phyloP scores from a whole-genome alignment of 1,140 invertebrate genomes.

The Anthonomus grandis region DNA sequence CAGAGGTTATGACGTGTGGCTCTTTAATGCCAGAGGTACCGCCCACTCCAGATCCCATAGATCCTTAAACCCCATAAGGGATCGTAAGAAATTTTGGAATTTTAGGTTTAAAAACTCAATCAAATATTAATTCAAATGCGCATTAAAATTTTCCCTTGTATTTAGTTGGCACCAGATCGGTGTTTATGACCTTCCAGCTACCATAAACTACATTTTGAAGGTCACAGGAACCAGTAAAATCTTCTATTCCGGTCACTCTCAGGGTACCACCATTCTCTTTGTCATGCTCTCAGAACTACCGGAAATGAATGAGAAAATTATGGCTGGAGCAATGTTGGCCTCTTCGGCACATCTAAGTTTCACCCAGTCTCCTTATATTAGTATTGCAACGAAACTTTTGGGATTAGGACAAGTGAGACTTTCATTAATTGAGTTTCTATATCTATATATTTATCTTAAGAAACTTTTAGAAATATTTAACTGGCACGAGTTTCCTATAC shows the following conservation, averaged over 20 bases:
- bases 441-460: constrained; percentile 1
- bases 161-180: constrained; percentile 47
- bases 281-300: constrained; percentile 63
- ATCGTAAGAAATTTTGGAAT: constrained; percentile 26
- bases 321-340: constrained; percentile 24
- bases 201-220: constrained; percentile 53
- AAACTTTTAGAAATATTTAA: constrained; percentile 7
- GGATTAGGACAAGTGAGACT: constrained; percentile 8
- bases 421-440: not conserved
- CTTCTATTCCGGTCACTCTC: constrained; percentile 38
- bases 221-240: constrained; percentile 27
- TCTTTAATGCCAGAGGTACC: constrained; percentile 70
- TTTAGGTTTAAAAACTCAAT: constrained; percentile 4
- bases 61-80: constrained; percentile 32
- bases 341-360: constrained; percentile 29
- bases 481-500: constrained; percentile 16
- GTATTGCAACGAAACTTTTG: not conserved
- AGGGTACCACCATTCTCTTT: constrained; percentile 62
- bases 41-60: constrained; percentile 61
- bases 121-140: not conserved
- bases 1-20: constrained; percentile 54
- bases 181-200: constrained; percentile 57
- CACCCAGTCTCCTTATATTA: constrained; percentile 7
- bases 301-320: constrained; percentile 58
- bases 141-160: no score